Percentiles rank a stretch among this genome's conserved stretches.
These are phyloP conservation scores for Drosophila percnosoma DNA, from an alignment of 2,888 invertebrate species.

Conservation along the genomic window DNA sequence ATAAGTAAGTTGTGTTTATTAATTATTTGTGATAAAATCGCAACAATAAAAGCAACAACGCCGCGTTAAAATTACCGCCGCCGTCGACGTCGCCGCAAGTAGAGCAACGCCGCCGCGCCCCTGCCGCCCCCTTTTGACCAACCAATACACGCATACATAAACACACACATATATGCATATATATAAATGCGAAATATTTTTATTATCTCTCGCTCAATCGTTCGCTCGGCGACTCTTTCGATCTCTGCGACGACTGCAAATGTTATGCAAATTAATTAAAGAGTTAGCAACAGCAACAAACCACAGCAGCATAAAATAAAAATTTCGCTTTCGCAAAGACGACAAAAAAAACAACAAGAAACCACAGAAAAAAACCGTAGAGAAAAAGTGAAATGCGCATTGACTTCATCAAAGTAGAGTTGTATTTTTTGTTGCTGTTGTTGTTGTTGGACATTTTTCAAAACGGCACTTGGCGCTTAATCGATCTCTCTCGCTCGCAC, in stretches of 20 bases:
- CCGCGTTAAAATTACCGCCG: conserved; percentile 36
- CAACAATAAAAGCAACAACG: conserved; percentile 46
- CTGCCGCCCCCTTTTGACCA: conserved; percentile 44
- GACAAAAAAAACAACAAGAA: conserved; percentile 18
- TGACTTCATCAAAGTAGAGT: conserved; percentile 51
- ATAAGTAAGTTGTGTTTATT: conserved; percentile 52
- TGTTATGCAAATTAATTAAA: conserved; percentile 73
- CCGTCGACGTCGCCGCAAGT: conserved; percentile 40
- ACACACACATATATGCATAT: conserved; percentile 4
- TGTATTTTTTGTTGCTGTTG: conserved; percentile 35
- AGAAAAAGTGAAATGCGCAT: conserved; percentile 78
- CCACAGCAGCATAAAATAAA: conserved; percentile 50
- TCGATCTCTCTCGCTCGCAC: conserved; percentile 49
- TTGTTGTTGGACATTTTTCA: conserved; percentile 62
- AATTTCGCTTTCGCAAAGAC: conserved; percentile 71
- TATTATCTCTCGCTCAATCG: conserved; percentile 40
- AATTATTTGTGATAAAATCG: conserved; percentile 46
- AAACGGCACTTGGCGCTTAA: conserved; percentile 68
- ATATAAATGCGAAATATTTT: conserved; percentile 48
- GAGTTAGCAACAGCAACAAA: conserved; percentile 39
- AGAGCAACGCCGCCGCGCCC: conserved; percentile 49
- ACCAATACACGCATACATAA: conserved; percentile 23
- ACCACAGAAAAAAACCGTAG: conserved; percentile 31
- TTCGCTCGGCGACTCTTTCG: conserved; percentile 27
- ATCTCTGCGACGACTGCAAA: conserved; percentile 45